Base-by-base conservation (phyloP, 2,113 vertebrate genomes). In the Sebastes schlegelii region DNA sequence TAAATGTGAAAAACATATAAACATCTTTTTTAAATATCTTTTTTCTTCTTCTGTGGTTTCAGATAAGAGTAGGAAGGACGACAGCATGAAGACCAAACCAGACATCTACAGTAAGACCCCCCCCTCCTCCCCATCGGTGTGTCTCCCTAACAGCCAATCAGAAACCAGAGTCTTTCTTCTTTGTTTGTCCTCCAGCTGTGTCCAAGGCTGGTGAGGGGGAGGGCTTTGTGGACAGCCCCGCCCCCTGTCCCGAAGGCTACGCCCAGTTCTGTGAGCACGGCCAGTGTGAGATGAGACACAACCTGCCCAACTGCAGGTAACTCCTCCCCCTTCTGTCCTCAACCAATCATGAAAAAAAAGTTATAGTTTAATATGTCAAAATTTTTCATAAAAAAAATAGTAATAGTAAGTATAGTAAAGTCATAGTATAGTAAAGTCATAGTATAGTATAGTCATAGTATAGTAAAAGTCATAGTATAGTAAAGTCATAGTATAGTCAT, bases 281-380 rank as follows among this genome's bases (percentile, higher is more conserved):
- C 40, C 96, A 97, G 82, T 99, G 98, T 90, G 98, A 99, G 96
- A 97, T 99, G 91, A 96, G 96, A 93, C 97, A 96, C 86, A 95
- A 96, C 93, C 96, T 97, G 85, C 96, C 97, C 91, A 97, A 96
- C 86, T 99, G 98, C 95, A 96, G 97, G 98, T 99, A 96, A 87
- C 9, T 11, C 5, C 63, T n/a, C 62, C 40, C 5, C 19, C 11
- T 55, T 19, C 43, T 46, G 14, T 6, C 19, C 1, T 51, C 26
- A 1, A 8, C 49, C 62, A 45, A 23, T 57, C 23, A 26, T 26
- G 23, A 26, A 26, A 26, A 26, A 26, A 26, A 26, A 2, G 23
- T 26, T 26, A 26, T 26, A 26, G 23, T 26, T 26, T 26, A 26
- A 26, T 26, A 26, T 26, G 23, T 26, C 23, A 26, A 26, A 26